phyloP scores from a whole-genome alignment of 2,888 invertebrate species.

The Cryptus viduatorius region DNA sequence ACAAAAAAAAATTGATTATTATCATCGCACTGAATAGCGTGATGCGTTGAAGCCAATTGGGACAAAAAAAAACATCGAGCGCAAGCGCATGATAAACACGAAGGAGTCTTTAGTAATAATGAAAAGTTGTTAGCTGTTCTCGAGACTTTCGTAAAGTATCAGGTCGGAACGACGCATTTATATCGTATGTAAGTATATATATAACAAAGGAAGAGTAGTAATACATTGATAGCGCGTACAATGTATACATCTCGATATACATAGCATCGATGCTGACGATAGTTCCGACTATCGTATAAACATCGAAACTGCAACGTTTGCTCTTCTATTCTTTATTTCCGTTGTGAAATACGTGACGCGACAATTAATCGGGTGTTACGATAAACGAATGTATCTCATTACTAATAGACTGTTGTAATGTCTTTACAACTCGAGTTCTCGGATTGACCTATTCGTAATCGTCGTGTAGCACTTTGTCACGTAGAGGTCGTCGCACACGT shows the following conservation, averaged over 20 bases:
- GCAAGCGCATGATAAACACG: background rate
- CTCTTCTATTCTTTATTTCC: slow-evolving; percentile 33
- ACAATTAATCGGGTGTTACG: slow-evolving; percentile 38
- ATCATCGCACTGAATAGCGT: background rate
- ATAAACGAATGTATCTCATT: slow-evolving; percentile 50
- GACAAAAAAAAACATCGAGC: background rate
- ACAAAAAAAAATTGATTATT: slow-evolving; percentile 34
- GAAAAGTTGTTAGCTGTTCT: slow-evolving; percentile 37
- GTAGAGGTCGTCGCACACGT: slow-evolving; percentile 8
- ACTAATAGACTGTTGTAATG: slow-evolving; percentile 27
- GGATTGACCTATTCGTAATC: slow-evolving; percentile 41
- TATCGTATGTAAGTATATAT: background rate
- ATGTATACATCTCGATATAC: slow-evolving; percentile 12
- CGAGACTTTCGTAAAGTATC: slow-evolving; percentile 60
- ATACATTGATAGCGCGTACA: slow-evolving; percentile 11
- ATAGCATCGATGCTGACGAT: slow-evolving; percentile 31
- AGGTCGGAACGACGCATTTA: slow-evolving; percentile 61
- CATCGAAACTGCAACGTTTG: slow-evolving; percentile 52
- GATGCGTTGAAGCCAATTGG: background rate
- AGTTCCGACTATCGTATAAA: slow-evolving; percentile 26
- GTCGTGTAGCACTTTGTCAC: slow-evolving; percentile 39
- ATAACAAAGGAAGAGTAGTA: background rate
- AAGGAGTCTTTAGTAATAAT: slow-evolving; percentile 38
- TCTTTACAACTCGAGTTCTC: slow-evolving; percentile 29
- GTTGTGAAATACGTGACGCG: slow-evolving; percentile 31